Base-by-base conservation (phyloP, 2,797 vertebrate genomes). In the Rallus crepitans region DNA sequence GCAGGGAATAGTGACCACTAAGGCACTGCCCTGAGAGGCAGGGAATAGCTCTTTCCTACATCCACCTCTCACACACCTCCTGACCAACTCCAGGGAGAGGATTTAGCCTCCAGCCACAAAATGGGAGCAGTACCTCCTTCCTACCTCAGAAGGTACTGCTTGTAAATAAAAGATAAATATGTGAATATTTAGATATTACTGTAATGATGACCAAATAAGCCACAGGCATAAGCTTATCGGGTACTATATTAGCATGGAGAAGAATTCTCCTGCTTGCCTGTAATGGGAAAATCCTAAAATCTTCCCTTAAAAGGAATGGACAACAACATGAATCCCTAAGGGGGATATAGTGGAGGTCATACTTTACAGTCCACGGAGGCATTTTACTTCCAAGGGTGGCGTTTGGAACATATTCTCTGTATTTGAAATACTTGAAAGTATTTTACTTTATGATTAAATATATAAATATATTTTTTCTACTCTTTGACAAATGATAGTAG, bases 251-350 rank as follows among this genome's bases (percentile, higher is more conserved):
- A 84, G 77, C 63, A 80, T 33, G 60, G 42, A 92, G 64, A 94
- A 68, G 92, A 96, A 96, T 96, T 96, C 77, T 95, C 59, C 80
- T 28, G 9, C 69, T 77, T 87, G 73, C 83, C 66, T 92, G 60
- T 82, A 94, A 94, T 96, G 91, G 75, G 88, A 95, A 97, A 94
- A 68, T 89, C 93, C 82, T 95, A 80, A 91, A 94, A 82, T 80
- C 48, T 93, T 89, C 86, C 96, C 94, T 95, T 96, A 95, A 94
- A 96, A 97, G 94, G 96, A 84, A 40, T 28, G 83, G 40, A 56
- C 64, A 93, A 92, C 64, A 75, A 80, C 77, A 64, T 37, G 37
- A 96, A 80, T 94, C 86, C 87, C 96, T 70, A 60, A 76, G 94
- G 92, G 83, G 31, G 27, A 52, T 77, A 52, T 73, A 80, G 14